Base-by-base conservation (phyloP, 92 coral and sea anemone species). In the Actinostola sp. region DNA sequence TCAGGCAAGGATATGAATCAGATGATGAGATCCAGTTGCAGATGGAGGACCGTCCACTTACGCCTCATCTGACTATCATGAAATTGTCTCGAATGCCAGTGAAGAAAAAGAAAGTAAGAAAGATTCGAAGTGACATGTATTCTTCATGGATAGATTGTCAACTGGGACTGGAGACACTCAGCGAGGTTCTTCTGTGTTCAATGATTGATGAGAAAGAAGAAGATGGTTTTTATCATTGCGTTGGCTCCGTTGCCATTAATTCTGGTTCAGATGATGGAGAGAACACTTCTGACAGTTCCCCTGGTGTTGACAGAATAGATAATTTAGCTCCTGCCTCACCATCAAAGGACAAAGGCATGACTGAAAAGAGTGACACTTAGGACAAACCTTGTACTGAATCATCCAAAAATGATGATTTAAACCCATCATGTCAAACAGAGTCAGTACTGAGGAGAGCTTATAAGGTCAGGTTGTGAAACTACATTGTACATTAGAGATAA, bases 21-120 rank as follows among this genome's bases (percentile, higher is more conserved):
- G 64, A 78, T 50, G 64, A 78, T 50, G 91, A 83, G 60, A 89
- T 93, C 19, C 88, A 83, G 33, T 59, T 54, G 11, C 74, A 85
- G 9, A 83, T 88, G 9, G 93, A 92, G 67, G 80, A 85, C 43
- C 76, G 83, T 1, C 92, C 88, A 19, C 86, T 86, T 26, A 76
- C 67, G 28, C 97, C 99, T 45, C 99, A 95, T 57, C 73, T 95
- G 51, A 95, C 99, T n/a, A 64, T 95, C 27, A 66, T 92, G 85
- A 95, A 95, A 55, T 63, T 95, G 63, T 85, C 95, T 54, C 75
- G 95, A 53, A 91, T 84, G 35, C 86, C 86, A 46, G 50, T 63
- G 27, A 54, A 83, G 61, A 83, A 84, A 54, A 91, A 69, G 79
- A 78, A 87, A 28, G 36, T 95, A 0, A 91, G 58, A 72, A 95